Base-by-base conservation (phyloP, 1,140 invertebrate genomes). In the Drosophila simulans region DNA sequence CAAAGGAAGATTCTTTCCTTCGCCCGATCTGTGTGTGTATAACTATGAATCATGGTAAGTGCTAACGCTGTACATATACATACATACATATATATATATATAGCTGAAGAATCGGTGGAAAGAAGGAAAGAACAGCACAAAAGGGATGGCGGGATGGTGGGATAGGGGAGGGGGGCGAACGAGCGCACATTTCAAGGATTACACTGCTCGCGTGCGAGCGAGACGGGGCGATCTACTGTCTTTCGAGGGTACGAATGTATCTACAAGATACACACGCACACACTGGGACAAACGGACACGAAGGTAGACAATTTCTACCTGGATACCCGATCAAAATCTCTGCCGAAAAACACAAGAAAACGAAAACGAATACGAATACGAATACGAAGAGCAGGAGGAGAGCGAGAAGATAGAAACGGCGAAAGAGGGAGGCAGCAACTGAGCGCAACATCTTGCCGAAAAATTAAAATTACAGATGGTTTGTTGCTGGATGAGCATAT, bases 401-500 rank as follows among this genome's bases (percentile, higher is more conserved):
- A 68, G 40, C 43, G 39, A 31, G 20, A 4, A 35, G 56, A 65
- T 46, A 37, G 62, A 31, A 46, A 31, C 43, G 25, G 45, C 7
- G 31, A 58, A 20, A 31, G 34, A 54, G 51, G 45, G 63, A 45
- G 55, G 43, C 27, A 55, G 46, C 17, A 12, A 7, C 35, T n/a
- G 34, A 37, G 57, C n/a, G 27, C 71, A 75, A 76, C 51, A 78
- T 78, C 75, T 78, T 71, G 75, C 75, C 75, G 66, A 78, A 78
- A 70, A 88, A 89, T 88, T 88, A 88, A 89, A 88, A 88, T 89
- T 89, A 88, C 84, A 88, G 84, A 89, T 89, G 80, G 83, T 82
- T 88, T 73, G 76, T 85, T 69, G 76, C 84, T 89, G 83, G 80
- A 89, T 80, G 84, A 89, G 84, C 84, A 89, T 89, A 88, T 88